Evolutionary conservation across 37 sponge, comb jelly and placozoan genomes (phyloP), one percentile per base, ranked within the genome.

Genomic region (Lycopodina hypogea): DNA sequence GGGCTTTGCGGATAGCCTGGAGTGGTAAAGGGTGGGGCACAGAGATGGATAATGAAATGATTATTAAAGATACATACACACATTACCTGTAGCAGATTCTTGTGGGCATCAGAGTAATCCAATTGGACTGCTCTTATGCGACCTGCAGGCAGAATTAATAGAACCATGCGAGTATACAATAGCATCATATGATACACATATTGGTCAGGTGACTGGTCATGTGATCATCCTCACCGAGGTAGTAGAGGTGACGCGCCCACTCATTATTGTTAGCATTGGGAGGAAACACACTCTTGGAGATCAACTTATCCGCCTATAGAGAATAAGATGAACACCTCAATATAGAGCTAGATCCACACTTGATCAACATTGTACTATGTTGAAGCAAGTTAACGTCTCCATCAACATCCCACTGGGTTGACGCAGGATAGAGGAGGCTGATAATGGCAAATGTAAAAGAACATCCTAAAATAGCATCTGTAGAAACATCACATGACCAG

Each of bases 1-100:
- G 99, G 12, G 99, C 99, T 63, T 97, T 97, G 24, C 96, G 68
- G 18, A 95, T 94, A 26, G 99, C 99, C 88, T 95, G 85, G 48
- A 9, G 48, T 45, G 48, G 48, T 4, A 66, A 24, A 41, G 52
- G 56, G 71, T 26, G 41, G 66, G 29, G 79, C 8, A 50, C 17
- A 28, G 30, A 36, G 48, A 45, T 12, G 48, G 48, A 45, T 4
- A 9, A 12, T 4, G 48, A 9, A 45, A 45, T n/a, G n/a, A n/a
- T n/a, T n/a, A n/a, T n/a, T n/a, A n/a, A n/a, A n/a, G n/a, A n/a
- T n/a, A n/a, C n/a, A n/a, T n/a, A n/a, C n/a, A n/a, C n/a, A n/a
- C n/a, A 59, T 17, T 62, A 87, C 88, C 78, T 92, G 95, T 0
- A 93, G 41, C 41, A 96, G 84, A 52, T 88, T 82, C 58, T 67